phyloP scores from a whole-genome alignment of 2,113 vertebrate species.

The Oreochromis tanganicae region DNA sequence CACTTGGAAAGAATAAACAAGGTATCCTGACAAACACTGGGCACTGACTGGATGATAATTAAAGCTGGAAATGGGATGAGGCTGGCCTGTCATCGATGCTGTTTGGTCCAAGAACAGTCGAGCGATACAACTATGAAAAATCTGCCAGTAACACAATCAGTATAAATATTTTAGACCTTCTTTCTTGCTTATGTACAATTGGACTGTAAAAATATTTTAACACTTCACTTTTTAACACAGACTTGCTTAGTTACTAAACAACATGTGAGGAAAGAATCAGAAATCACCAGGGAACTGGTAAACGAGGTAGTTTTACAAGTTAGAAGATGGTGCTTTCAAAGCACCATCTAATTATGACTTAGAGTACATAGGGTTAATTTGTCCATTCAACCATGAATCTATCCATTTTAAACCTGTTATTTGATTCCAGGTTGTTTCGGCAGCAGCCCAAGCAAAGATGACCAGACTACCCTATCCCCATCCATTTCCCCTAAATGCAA shows the following conservation, averaged over 20 bases:
- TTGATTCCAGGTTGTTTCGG: background rate
- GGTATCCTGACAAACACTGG: background rate
- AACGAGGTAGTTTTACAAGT: background rate
- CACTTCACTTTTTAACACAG: background rate
- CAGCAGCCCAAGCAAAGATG: background rate
- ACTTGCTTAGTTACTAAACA: background rate
- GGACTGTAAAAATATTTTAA: background rate
- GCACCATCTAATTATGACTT: background rate
- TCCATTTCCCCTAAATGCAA: background rate
- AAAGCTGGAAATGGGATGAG: background rate
- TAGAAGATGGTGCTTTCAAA: background rate
- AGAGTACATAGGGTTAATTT: background rate
- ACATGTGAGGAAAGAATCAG: background rate
- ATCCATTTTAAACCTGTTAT: background rate
- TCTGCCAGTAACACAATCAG: background rate
- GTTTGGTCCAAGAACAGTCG: background rate
- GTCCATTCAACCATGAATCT: background rate
- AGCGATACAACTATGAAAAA: background rate
- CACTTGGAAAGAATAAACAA: background rate
- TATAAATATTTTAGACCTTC: background rate
- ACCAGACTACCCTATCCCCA: background rate
- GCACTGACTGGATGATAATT: background rate
- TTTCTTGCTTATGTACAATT: background rate
- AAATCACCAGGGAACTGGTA: background rate
- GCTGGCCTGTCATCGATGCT: background rate